A percentile compares a stretch with the other conserved stretches of the same genome.
These are phyloP conservation scores for Zygothrica quintamaculata DNA, from an alignment of 2,888 invertebrate species.

Conservation along the genomic window DNA sequence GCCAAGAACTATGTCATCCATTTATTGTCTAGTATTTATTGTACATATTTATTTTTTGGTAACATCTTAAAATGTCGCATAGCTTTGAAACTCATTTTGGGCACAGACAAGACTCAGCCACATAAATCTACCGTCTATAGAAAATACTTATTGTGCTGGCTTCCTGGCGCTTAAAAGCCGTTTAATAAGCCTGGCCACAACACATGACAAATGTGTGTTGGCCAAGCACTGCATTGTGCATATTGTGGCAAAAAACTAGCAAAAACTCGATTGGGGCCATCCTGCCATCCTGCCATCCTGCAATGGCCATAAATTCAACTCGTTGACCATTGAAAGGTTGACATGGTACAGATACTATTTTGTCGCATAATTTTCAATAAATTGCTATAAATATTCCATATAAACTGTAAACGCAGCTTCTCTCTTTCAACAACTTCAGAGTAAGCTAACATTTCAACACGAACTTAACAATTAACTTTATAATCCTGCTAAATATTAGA, in stretches of 20 bases:
- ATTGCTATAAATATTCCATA: slow-evolving; percentile 15
- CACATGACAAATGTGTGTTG: slow-evolving; percentile 68
- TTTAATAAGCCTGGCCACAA: slow-evolving; percentile 73
- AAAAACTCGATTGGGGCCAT: slow-evolving; percentile 28
- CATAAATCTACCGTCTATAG: slow-evolving; percentile 66
- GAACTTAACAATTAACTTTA: too few species aligned
- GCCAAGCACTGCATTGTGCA: slow-evolving; percentile 48
- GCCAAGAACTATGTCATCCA: too few species aligned
- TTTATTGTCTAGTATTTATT: too few species aligned
- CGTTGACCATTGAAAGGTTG: slow-evolving; percentile 61
- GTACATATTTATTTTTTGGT: background rate
- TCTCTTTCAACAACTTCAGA: too few species aligned
- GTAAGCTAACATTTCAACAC: too few species aligned
- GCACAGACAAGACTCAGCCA: slow-evolving; percentile 24
- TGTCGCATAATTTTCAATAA: slow-evolving; percentile 74
- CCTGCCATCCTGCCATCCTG: slow-evolving; percentile 68
- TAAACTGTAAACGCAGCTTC: background rate
- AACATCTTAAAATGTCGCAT: slow-evolving; percentile 55
- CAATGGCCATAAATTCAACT: slow-evolving; percentile 64
- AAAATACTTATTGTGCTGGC: slow-evolving; percentile 50
- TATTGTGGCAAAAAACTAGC: slow-evolving; percentile 7
- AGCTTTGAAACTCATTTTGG: slow-evolving; percentile 47
- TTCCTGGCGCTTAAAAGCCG: slow-evolving; percentile 70
- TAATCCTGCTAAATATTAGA: too few species aligned
- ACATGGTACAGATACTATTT: slow-evolving; percentile 65